Evolutionary conservation across 2,888 invertebrate species (phyloP).

Genomic region (Agrotis exclamationis): DNA sequence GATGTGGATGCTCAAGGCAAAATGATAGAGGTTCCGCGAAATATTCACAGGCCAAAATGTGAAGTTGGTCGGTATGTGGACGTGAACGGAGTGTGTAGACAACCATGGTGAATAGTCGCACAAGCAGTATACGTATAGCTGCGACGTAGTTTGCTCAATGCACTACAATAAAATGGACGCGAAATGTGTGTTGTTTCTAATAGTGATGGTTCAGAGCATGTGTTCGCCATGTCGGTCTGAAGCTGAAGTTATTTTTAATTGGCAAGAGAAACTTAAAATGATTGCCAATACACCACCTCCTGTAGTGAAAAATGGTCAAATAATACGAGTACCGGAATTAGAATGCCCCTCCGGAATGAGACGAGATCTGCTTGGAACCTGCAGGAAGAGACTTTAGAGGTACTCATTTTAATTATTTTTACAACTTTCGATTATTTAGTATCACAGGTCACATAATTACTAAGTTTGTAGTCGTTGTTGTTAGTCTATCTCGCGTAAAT

Average conservation of each 20-base stretch:
- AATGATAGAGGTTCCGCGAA: slow-evolving; percentile 84
- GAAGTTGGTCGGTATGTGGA: slow-evolving; percentile 73
- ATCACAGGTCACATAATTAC: background rate
- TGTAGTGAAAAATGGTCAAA: slow-evolving; percentile 72
- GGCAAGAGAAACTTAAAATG: slow-evolving; percentile 65
- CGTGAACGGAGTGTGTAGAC: slow-evolving; percentile 81
- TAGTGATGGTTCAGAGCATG: slow-evolving; percentile 57
- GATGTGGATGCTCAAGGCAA: slow-evolving; percentile 52
- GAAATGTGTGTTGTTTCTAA: slow-evolving; percentile 66
- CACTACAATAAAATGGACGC: slow-evolving; percentile 74
- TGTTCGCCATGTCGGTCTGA: slow-evolving; percentile 24
- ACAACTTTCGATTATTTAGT: no score
- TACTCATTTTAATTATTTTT: slow-evolving; percentile 45
- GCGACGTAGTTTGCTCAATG: slow-evolving; percentile 74
- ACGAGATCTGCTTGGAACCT: slow-evolving; percentile 75
- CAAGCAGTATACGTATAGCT: slow-evolving; percentile 51
- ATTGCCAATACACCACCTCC: slow-evolving; percentile 59
- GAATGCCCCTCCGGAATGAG: slow-evolving; percentile 75
- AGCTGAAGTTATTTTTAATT: slow-evolving; percentile 65
- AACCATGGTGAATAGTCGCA: slow-evolving; percentile 76
- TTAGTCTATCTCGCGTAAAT: slow-evolving; percentile 14
- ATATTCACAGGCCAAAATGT: slow-evolving; percentile 69
- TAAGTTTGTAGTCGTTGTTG: background rate
- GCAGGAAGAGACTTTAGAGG: slow-evolving; percentile 76
- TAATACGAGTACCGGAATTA: slow-evolving; percentile 81